Evolutionary conservation across 2,797 vertebrate species (phyloP), one percentile per base, ranked within the genome.

Genomic region (Lagocephalus sceleratus): DNA sequence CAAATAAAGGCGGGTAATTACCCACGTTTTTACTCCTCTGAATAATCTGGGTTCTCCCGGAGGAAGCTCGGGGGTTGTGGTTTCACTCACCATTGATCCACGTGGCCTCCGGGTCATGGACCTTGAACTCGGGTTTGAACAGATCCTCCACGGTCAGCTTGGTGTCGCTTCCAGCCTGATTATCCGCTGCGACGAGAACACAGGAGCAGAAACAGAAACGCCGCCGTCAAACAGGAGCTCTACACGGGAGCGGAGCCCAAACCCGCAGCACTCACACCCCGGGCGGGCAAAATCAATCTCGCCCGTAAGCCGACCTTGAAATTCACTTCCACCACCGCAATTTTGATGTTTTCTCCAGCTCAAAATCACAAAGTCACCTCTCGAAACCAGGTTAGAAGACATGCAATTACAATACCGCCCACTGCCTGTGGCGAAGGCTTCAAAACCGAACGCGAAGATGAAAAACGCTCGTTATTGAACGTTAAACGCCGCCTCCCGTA

Each of bases 21-120:
- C n/a, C n/a, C n/a, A n/a, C n/a, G n/a, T n/a, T n/a, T n/a, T n/a
- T n/a, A n/a, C n/a, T n/a, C n/a, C n/a, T n/a, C n/a, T n/a, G n/a
- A n/a, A n/a, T n/a, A n/a, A n/a, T 35, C 11, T 10, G 29, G 32
- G 2, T 12, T 35, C 32, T 35, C 32, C 32, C 4, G 1, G 3
- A 3, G 32, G 32, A 10, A 35, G 12, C 32, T 35, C 4, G 32
- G 32, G 14, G 32, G 32, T 14, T 35, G 32, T 35, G 32, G 32
- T 35, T 35, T 14, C 1, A 90, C 93, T 83, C 90, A 99, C 97
- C 94, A 46, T 94, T 96, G 84, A 98, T 95, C 97, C 97, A 99
- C 47, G 88, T 92, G 50, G 94, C 93, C 77, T 97, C 94, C 0
- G 94, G 95, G 85, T 97, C 92, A 15, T 95, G 93, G 46, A 92